These are phyloP conservation scores for Heteromyza rotundicornis DNA, from an alignment of 2,888 invertebrate species.

Conservation along the genomic window DNA sequence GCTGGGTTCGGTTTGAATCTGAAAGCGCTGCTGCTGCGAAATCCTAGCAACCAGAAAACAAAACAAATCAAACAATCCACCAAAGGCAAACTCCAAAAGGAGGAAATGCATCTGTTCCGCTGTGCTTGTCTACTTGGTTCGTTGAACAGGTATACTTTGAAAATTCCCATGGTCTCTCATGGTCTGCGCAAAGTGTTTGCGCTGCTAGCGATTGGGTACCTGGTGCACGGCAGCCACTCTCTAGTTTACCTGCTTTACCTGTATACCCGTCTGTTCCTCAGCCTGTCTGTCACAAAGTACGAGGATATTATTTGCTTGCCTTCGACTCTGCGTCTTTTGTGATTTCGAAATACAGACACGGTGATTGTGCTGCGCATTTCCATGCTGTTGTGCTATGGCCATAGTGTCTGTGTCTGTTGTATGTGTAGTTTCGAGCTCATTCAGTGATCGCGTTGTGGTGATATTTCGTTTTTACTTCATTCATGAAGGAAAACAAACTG, in stretches of 20 bases:
- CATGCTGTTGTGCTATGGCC: too few species aligned
- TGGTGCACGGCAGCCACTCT: not conserved
- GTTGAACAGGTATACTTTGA: conserved; percentile 16
- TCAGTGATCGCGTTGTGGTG: too few species aligned
- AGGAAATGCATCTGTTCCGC: conserved; percentile 45
- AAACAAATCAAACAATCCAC: not conserved
- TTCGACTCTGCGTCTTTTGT: not conserved
- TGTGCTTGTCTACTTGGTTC: conserved; percentile 28
- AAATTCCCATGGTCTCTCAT: conserved; percentile 46
- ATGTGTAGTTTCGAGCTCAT: too few species aligned
- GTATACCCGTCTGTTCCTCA: conserved; percentile 30
- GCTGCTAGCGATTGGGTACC: conserved; percentile 8
- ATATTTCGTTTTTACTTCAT: too few species aligned
- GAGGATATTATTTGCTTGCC: conserved; percentile 12
- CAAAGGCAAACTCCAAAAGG: conserved; percentile 21
- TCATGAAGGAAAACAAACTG: too few species aligned
- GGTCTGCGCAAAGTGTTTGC: not conserved
- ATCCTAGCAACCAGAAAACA: too few species aligned
- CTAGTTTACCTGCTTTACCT: conserved; percentile 15
- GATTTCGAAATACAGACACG: not conserved
- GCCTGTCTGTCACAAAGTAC: not conserved
- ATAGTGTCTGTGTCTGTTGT: too few species aligned
- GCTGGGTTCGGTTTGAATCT: too few species aligned
- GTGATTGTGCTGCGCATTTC: too few species aligned
- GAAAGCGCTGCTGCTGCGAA: too few species aligned